Evolutionary conservation across 2,888 invertebrate genomes (phyloP), one percentile per base, ranked within the genome.

Genomic region (Andrena bucephala): DNA sequence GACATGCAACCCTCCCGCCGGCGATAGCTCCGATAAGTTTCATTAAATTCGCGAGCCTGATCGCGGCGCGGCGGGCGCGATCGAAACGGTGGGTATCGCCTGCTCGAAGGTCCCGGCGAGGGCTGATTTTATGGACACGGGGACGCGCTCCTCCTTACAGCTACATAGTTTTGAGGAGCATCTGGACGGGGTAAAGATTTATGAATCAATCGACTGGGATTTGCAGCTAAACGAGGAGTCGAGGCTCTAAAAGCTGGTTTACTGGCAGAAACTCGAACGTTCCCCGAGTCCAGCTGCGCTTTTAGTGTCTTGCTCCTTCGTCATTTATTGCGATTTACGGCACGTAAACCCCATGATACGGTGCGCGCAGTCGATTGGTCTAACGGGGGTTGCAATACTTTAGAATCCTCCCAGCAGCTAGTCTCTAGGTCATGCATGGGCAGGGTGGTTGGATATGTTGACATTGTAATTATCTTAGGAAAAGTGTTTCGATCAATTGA

Each of bases 21-120:
- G 24, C 36, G 81, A 87, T 83, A 73, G 70, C 33, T 67, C 77
- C 48, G 85, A 82, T 82, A 69, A 80, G 77, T 86, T 77, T 72
- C 65, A 73, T 81, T 63, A 71, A 24, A 54, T 24, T 31, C 48
- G 27, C 66, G 52, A 65, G 42, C 36, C 31, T 48, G 42, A 42
- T 42, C 42, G 42, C 42, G 8, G 27, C 24, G 10, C 57, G 57
- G 24, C 24, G 24, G 57, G 24, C 24, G 57, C 57, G 4, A 13
- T 24, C 10, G 42, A 57, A 57, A 10, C 57, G 24, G 13, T 1
- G 57, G 24, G 10, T 1, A 24, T 57, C 24, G 57, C 24, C 57
- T 0, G 57, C 8, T 27, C 1, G 20, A 57, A 27, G 57, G 20
- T 8, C 10, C 57, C 54, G 57, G 10, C 24, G 27, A 27, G 24